phyloP scores from a whole-genome alignment of 1,140 invertebrate species.

The Neuroterus valhalla region DNA sequence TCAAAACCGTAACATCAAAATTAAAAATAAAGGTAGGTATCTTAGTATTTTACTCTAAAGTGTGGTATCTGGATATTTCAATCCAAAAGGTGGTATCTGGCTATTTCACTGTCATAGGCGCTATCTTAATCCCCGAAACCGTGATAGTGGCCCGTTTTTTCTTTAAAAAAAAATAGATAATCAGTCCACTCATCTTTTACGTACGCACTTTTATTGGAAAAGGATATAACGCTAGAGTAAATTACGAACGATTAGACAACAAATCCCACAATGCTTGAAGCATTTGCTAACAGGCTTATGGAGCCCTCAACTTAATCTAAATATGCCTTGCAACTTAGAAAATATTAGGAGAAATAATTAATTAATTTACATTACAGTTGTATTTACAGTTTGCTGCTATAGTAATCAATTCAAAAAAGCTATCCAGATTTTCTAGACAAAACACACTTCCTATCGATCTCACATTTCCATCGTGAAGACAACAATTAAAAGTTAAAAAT shows the following conservation, averaged over 20 bases:
- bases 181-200: no score
- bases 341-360: background rate
- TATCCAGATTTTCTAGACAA: background rate
- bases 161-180: no score
- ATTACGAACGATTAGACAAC: background rate
- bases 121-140: no score
- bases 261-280: background rate
- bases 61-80: no score
- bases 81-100: no score
- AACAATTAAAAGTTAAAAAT: background rate
- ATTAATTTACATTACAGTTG: constrained; percentile 6
- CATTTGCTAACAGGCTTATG: background rate
- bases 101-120: no score
- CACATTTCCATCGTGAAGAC: constrained; percentile 20
- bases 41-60: no score
- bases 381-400: constrained; percentile 14
- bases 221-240: background rate
- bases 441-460: background rate
- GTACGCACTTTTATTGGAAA: background rate
- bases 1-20: no score
- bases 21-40: no score
- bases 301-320: background rate
- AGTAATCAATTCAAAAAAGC: constrained; percentile 1
- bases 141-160: no score
- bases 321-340: constrained; percentile 1